Base-by-base conservation (phyloP, 37 sponge, comb jelly and placozoan genomes). In the Hexactinellida sp. region DNA sequence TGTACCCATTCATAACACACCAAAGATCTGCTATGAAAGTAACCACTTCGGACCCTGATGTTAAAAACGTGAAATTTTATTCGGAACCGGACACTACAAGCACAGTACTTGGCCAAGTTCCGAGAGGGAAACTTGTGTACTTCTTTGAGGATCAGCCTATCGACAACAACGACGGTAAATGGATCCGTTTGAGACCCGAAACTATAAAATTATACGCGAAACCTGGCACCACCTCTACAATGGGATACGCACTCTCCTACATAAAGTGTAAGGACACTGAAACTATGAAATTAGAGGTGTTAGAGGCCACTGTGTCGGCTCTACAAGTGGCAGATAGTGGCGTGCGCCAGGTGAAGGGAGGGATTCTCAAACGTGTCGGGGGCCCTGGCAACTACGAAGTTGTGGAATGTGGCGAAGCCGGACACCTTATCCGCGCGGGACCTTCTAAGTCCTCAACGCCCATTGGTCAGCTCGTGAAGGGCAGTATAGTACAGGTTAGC, bases 351-450 rank as follows among this genome's bases (percentile, higher is more conserved):
- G 76, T 63, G 3, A 63, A 63, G 34, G 13, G 30, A 32, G 76
- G 76, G 32, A 83, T 9, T 5, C 84, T 83, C 38, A 55, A 25
- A 37, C 37, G 55, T 54, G 9, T 54, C 86, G 91, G 92, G 76
- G 96, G 96, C 36, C 83, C 91, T n/a, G 96, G 96, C 0, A 39
- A 63, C 25, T 97, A 97, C 86, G 87, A 88, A 28, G 93, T 97
- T 85, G 87, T 92, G 36, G 94, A 94, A 87, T 97, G 99, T 91
- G 99, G 99, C 0, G 38, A 89, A 5, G 94, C 94, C 0, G 99
- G 99, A 0, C 99, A 97, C 91, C 92, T 93, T 85, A 82, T 97
- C 51, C 89, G 99, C 0, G 88, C 90, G 37, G 85, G 87, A 36
- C 92, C 95, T 30, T 89, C 87, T 84, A 55, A 88, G 63, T 88